Evolutionary conservation across 2,888 invertebrate species (phyloP), one percentile per base, ranked within the genome.

Genomic region (Drosophila anceps): DNA sequence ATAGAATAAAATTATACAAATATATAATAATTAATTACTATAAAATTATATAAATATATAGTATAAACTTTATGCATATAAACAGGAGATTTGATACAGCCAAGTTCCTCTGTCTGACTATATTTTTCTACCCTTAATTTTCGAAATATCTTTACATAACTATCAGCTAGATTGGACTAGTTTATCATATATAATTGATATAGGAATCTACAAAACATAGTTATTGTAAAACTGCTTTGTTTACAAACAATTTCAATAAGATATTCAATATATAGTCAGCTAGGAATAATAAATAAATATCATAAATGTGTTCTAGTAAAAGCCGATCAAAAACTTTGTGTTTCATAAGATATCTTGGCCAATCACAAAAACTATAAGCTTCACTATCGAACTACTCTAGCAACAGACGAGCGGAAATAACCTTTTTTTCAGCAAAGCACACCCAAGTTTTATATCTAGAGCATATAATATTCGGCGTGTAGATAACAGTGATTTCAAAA

Each of bases 401-500:
- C 12, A 50, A 50, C 18, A 50, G 18, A 12, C 18, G 4, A 9
- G 15, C 51, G 51, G 33, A 35, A 51, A 51, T 20, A 33, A 33
- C 20, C 9, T 1, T 18, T 51, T 20, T 20, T 5, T 15, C 2
- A 35, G 4, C 13, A 44, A 44, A 51, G 15, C 33, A 20, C 33
- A 33, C 1, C 51, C 15, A 35, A 53, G 24, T 24, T 24, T 24
- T 35, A 33, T 20, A 53, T 35, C 33, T 35, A 35, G 51, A 33
- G 35, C 20, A 53, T 53, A 15, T 53, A 35, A 35, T 35, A 53
- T 53, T 53, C 51, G 51, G 20, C 13, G 33, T 53, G 9, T 2
- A 33, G 51, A 53, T 53, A 53, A 24, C 51, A 35, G 24, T 35
- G 18, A 35, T 44, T 57, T 44, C 9, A 33, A n/a, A 31, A 20